Percentiles rank a stretch among this genome's conserved stretches.
These are phyloP conservation scores for Microtus richardsoni DNA, from an alignment of 2,113 vertebrate genomes.

Conservation along the genomic window DNA sequence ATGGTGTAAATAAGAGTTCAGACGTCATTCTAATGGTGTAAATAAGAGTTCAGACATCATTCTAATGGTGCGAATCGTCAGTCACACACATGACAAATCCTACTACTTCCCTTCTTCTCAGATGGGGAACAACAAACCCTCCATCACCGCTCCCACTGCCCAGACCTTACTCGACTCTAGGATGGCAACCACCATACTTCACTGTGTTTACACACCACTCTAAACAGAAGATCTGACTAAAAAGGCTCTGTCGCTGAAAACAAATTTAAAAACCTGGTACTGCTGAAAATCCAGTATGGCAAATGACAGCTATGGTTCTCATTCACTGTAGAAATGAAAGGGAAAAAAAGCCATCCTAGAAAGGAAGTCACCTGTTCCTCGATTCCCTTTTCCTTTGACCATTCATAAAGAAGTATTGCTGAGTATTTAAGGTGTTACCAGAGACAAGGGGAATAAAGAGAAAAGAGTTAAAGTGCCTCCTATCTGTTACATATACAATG, in stretches of 20 bases:
- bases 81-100: background rate
- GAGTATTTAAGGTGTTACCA: slow-evolving; percentile 20
- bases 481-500: background rate
- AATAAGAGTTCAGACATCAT: too few relatives aligned
- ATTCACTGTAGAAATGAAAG: background rate
- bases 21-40: too few relatives aligned
- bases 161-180: background rate
- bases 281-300: slow-evolving; percentile 30
- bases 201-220: background rate
- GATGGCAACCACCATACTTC: background rate
- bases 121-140: background rate
- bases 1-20: too few relatives aligned
- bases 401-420: background rate
- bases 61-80: too few relatives aligned
- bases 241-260: background rate
- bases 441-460: background rate
- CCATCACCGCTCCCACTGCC: background rate
- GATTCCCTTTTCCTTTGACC: background rate
- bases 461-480: background rate
- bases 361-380: background rate
- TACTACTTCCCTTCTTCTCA: background rate
- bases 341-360: background rate
- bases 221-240: background rate
- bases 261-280: background rate
- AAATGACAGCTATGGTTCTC: slow-evolving; percentile 50